Percentiles rank a stretch among this genome's conserved stretches.
Evolutionary conservation across 1,140 invertebrate genomes (phyloP).

Genomic region (Aphidius gifuensis): DNA sequence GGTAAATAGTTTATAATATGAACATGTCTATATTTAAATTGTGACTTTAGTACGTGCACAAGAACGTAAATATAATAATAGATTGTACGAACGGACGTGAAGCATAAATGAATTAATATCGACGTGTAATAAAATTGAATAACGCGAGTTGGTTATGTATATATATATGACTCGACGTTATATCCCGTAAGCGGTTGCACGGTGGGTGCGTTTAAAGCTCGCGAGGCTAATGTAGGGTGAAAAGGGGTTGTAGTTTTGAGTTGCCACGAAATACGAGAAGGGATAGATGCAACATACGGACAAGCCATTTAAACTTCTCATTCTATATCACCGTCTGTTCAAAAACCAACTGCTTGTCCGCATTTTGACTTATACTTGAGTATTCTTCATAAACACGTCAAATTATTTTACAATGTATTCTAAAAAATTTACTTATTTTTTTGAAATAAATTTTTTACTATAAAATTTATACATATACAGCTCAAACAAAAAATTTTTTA

Average conservation of each 20-base stretch:
- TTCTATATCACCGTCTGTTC: conserved; percentile 28
- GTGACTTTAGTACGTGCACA: conserved; percentile 6
- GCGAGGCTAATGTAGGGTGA: conserved; percentile 30
- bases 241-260: conserved; percentile 24
- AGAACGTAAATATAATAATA: conserved; percentile 24
- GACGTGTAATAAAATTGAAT: conserved; percentile 28
- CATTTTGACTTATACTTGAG: conserved; percentile 55
- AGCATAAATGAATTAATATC: conserved; percentile 27
- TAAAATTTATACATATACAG: background rate
- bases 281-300: conserved; percentile 53
- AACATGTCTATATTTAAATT: too few species aligned
- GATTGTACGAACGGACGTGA: conserved; percentile 19
- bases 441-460: background rate
- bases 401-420: conserved; percentile 35
- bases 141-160: conserved; percentile 17
- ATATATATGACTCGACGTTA: too few species aligned
- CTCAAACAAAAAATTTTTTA: too few species aligned
- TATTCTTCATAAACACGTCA: conserved; percentile 46
- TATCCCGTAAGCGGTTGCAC: conserved; percentile 19
- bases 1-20: too few species aligned
- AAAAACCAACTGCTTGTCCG: conserved; percentile 52
- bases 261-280: conserved; percentile 15
- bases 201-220: conserved; percentile 25
- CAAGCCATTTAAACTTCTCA: conserved; percentile 58
- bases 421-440: conserved; percentile 6